A percentile compares a stretch with the other conserved stretches of the same genome.
These are phyloP conservation scores for Polypterus senegalus DNA, from an alignment of 2,113 vertebrate species.

Conservation along the genomic window DNA sequence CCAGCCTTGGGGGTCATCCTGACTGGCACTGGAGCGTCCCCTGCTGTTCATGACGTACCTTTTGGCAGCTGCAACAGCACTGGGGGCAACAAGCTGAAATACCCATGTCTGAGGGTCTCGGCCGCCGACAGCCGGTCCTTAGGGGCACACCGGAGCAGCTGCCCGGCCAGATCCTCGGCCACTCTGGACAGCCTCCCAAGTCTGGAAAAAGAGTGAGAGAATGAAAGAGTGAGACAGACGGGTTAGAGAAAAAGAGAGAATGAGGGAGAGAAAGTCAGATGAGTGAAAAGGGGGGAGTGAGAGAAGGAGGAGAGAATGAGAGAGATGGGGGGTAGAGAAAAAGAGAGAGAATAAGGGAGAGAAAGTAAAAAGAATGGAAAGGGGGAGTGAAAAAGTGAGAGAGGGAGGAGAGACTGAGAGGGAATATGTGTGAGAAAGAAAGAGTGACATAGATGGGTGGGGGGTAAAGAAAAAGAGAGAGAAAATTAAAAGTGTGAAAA, in stretches of 20 bases:
- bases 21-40: no score
- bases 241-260: conserved; percentile 2
- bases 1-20: no score
- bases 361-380: no score
- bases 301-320: background rate
- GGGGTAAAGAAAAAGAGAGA: fast-evolving
- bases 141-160: conserved; percentile 59
- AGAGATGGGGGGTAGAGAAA: background rate
- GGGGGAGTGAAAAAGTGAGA: conserved; percentile 1
- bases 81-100: conserved; percentile 66
- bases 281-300: background rate
- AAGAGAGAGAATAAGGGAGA: background rate
- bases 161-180: conserved; percentile 65
- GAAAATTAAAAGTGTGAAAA: no score
- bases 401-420: conserved; percentile 24
- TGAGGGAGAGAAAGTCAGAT: background rate
- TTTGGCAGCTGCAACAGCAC: conserved; percentile 61
- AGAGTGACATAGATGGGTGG: background rate
- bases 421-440: background rate
- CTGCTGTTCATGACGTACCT: conserved; percentile 39
- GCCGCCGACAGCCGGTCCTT: conserved; percentile 49
- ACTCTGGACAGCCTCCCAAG: conserved; percentile 53
- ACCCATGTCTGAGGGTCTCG: conserved; percentile 52
- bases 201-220: conserved; percentile 39
- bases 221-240: background rate